Base-by-base conservation (phyloP, 2,797 vertebrate genomes). In the Gallinago stenura region DNA sequence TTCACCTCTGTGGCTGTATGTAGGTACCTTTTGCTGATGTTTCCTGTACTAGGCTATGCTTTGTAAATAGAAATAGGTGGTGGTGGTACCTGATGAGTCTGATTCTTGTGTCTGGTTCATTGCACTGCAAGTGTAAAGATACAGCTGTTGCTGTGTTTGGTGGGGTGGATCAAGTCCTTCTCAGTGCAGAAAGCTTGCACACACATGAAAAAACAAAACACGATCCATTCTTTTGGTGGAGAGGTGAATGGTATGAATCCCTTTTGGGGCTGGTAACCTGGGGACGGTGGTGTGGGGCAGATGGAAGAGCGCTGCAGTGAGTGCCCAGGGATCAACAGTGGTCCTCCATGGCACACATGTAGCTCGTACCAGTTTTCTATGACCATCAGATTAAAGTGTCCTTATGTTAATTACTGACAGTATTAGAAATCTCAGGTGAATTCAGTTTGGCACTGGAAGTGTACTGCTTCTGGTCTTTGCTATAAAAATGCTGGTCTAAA, bases 391-490 rank as follows among this genome's bases (percentile, higher is more conserved):
- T 15, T 45, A 2, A 1, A 31, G 11, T 16, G 66, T 76, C 41
- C 50, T 71, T 21, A 50, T 1, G 3, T 37, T 20, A 10, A 0
- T 76, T 72, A 20, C 22, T 31, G 78, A 35, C 46, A 17, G 60
- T 10, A 1, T 25, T 41, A 18, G 56, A 60, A 60, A 28, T 28
- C 22, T 7, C 69, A 19, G 26, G 71, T 35, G 75, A 75, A 64
- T 89, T 66, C 33, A 15, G 48, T 75, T 68, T 81, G 79, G 56
- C 69, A 39, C 68, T 11, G 82, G n/a, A 84, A 93, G 76, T 41
- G 79, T 92, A 56, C 91, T 33, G 68, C 79, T 95, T 85, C 89
- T 95, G 91, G 89, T 91, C 91, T 95, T 50, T 73, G 89, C 84
- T 91, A 9, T 95, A 73, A 92, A 93, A 95, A 86, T 26, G 82